phyloP scores from a whole-genome alignment of 2,113 vertebrate genomes.

The Caranx ignobilis region DNA sequence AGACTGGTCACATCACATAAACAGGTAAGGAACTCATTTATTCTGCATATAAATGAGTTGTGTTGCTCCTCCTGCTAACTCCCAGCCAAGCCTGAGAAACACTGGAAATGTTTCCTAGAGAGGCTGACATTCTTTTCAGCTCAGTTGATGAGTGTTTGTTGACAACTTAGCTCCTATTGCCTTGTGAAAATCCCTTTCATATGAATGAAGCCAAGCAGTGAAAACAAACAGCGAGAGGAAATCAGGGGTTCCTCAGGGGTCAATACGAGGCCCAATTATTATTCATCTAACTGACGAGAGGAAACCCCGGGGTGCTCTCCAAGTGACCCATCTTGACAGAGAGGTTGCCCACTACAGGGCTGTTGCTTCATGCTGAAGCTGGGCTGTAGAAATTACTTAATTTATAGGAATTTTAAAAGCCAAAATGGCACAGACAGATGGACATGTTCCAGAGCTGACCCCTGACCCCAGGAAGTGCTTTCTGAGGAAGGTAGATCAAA shows the following conservation, averaged over 20 bases:
- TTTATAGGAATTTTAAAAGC: conserved; percentile 85
- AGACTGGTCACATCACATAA: conserved; percentile 89
- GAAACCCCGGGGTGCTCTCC: conserved; percentile 61
- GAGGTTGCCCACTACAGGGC: conserved; percentile 33
- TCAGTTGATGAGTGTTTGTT: conserved; percentile 66
- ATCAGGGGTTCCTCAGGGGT: conserved; percentile 73
- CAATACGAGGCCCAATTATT: conserved; percentile 73
- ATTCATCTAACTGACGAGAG: conserved; percentile 74
- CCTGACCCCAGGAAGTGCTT: conserved; percentile 84
- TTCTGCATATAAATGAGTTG: background rate
- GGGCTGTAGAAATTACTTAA: conserved; percentile 78
- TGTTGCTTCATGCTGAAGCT: conserved; percentile 47
- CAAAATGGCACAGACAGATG: conserved; percentile 82
- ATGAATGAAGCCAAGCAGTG: conserved; percentile 66
- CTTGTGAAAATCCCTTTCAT: conserved; percentile 68
- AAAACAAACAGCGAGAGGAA: conserved; percentile 78
- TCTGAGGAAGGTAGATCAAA: conserved; percentile 83
- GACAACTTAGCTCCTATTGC: conserved; percentile 50
- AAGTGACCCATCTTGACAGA: conserved; percentile 58
- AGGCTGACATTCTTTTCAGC: conserved; percentile 48
- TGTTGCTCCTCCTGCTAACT: background rate
- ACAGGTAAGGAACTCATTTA: conserved; percentile 73
- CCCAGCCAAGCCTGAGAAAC: background rate
- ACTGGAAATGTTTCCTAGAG: conserved; percentile 42
- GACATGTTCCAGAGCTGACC: conserved; percentile 85